Base-by-base conservation (phyloP, 2,113 vertebrate species). In the Zosterops pallidus region DNA sequence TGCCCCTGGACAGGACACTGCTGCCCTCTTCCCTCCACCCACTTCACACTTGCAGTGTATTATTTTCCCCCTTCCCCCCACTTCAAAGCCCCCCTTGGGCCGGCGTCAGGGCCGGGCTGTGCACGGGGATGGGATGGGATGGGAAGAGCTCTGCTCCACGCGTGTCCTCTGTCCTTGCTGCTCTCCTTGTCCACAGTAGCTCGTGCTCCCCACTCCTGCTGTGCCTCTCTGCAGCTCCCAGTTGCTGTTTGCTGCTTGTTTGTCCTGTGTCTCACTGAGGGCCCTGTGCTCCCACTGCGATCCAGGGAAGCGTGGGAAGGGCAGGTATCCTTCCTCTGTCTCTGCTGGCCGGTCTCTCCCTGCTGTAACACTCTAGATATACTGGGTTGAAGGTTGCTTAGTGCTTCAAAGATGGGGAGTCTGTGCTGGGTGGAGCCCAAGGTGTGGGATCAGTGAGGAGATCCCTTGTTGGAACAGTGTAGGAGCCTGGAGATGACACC, bases 21-120 rank as follows among this genome's bases (percentile, higher is more conserved):
- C 92, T 69, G 55, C 95, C 83, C 79, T 65, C 46, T 55, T 57
- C 89, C 82, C 78, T 94, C 88, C 82, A 86, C 80, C 90, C 92
- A 74, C 89, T 93, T 94, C 92, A 93, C 95, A 44, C 94, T 95
- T 49, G 37, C 85, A 92, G 91, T 89, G 90, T 86, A 77, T 97
- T 93, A 72, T 83, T 64, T 50, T 35, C 67, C 69, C 86, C 84
- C 82, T 83, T 69, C 62, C 77, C 50, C 39, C 80, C 49, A 25
- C 90, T 91, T 89, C 94, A 90, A 89, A 96, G 85, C 60, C 46
- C 70, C 35, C 77, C 7, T n/a, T 2, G 0, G 28, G 63, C 77
- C 1, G 1, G 63, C 3, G 1, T 33, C 12, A 3, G 69, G 26
- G 26, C 49, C 2, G 56, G 64, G 35, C 47, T 25, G 52, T 1